Percentiles rank a stretch among this genome's conserved stretches.
Conservation (phyloP, 92 coral and sea anemone species). For the Heteractis magnifica region DNA sequence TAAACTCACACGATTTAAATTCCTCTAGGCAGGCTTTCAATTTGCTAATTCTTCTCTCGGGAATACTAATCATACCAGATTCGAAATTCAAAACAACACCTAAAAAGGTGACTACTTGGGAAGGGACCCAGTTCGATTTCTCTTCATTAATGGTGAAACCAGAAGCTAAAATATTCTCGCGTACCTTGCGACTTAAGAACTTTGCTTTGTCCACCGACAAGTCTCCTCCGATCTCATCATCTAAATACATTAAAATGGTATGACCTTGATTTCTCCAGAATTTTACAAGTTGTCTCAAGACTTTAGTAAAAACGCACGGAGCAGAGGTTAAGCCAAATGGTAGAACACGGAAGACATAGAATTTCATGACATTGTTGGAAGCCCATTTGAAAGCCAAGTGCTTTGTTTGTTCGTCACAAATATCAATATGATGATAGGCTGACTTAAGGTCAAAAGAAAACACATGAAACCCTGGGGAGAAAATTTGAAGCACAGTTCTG, state of each 20-base stretch:
- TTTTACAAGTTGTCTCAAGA: conserved; percentile 51
- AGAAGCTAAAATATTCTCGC: conserved; percentile 36
- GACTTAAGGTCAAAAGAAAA: conserved; percentile 53
- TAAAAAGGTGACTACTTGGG: conserved; percentile 41
- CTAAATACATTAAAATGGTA: conserved; percentile 28
- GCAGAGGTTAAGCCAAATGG: conserved; percentile 55
- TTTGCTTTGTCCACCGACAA: conserved; percentile 21
- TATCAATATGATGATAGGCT: conserved; percentile 59
- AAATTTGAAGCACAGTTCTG: conserved; percentile 51
- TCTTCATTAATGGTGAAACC: conserved; percentile 54
- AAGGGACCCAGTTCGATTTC: conserved; percentile 42
- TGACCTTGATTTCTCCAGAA: conserved; percentile 45
- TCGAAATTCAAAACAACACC: conserved; percentile 44
- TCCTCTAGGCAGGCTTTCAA: conserved; percentile 44
- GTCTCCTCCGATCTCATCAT: conserved; percentile 48
- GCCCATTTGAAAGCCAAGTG: conserved; percentile 52
- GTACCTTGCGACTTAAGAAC: conserved; percentile 22
- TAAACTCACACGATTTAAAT: neutral
- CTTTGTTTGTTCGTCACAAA: conserved; percentile 53
- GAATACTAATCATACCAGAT: conserved; percentile 40
- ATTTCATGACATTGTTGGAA: conserved; percentile 23
- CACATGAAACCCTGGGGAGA: conserved; percentile 30
- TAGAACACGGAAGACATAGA: conserved; percentile 39
- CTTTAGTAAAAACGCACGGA: conserved; percentile 56
- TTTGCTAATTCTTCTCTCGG: conserved; percentile 34